Percentiles rank a stretch among this genome's conserved stretches.
phyloP scores from a whole-genome alignment of 2,113 vertebrate species.

The Xiphias gladius region DNA sequence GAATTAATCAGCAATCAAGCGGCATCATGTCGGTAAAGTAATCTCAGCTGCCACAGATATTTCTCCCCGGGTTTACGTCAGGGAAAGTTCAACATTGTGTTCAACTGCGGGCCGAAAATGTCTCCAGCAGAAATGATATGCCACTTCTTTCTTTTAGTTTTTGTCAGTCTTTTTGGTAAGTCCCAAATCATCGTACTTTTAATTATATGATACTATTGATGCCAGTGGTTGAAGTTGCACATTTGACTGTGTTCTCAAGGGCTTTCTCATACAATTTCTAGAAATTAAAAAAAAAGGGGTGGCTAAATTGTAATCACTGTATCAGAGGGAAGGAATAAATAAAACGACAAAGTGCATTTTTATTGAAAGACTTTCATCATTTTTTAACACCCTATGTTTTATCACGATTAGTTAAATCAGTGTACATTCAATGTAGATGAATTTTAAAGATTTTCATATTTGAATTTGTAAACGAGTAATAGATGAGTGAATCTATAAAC shows the following conservation, averaged over 20 bases:
- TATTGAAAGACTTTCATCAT: too few relatives aligned
- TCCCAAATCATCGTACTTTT: not conserved
- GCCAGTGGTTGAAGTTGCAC: not conserved
- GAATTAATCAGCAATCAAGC: conserved; percentile 1
- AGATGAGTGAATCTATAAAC: too few relatives aligned
- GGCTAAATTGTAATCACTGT: not conserved
- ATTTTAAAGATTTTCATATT: not conserved
- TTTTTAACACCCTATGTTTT: too few relatives aligned
- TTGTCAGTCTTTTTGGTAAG: conserved; percentile 77
- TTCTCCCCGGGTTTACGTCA: not conserved
- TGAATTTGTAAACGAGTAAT: not conserved
- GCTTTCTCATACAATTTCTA: not conserved
- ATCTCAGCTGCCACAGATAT: not conserved
- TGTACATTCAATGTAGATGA: not conserved
- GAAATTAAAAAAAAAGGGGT: not conserved
- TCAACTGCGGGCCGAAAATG: conserved; percentile 11
- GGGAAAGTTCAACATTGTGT: conserved; percentile 20
- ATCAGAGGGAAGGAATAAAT: not conserved
- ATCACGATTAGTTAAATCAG: not conserved
- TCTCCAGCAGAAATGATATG: conserved; percentile 37
- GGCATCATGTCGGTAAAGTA: conserved; percentile 37
- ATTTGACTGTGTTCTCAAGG: not conserved
- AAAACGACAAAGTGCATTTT: too few relatives aligned
- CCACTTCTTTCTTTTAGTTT: conserved; percentile 41
- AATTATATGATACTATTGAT: not conserved